phyloP scores from a whole-genome alignment of 2,888 invertebrate species.

The Drosophila mimica region DNA sequence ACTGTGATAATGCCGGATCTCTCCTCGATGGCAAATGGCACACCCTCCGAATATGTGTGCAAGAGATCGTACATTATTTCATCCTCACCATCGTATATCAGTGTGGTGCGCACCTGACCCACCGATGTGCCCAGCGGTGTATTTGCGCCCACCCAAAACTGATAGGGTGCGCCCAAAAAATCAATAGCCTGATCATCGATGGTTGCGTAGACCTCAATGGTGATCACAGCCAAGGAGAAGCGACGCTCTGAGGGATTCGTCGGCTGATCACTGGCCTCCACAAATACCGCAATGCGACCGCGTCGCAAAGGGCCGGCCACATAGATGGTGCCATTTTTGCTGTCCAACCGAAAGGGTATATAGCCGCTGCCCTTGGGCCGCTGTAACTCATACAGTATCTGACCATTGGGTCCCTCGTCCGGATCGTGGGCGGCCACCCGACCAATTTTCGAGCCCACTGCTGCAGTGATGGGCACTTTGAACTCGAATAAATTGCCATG shows the following conservation, averaged over 20 bases:
- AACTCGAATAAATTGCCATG: constrained; percentile 94
- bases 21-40: constrained; percentile 96
- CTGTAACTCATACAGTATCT: constrained; percentile 91
- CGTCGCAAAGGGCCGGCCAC: constrained; percentile 88
- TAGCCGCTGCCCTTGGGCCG: constrained; percentile 88
- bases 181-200: constrained; percentile 88
- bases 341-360: constrained; percentile 90
- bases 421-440: constrained; percentile 93
- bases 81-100: constrained; percentile 89
- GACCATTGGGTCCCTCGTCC: constrained; percentile 89
- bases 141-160: constrained; percentile 95
- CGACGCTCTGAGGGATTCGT: constrained; percentile 93
- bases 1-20: constrained; percentile 94
- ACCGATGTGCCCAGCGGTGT: constrained; percentile 94
- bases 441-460: constrained; percentile 90
- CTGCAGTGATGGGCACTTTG: constrained; percentile 88
- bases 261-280: constrained; percentile 93
- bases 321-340: constrained; percentile 89
- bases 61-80: constrained; percentile 90
- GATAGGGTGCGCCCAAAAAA: constrained; percentile 94
- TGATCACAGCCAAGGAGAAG: constrained; percentile 93
- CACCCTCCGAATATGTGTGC: constrained; percentile 95
- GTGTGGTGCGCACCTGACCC: constrained; percentile 92
- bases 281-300: constrained; percentile 92
- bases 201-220: constrained; percentile 89